Conservation (phyloP, 1,140 invertebrate species). For the Kradibia gibbosae region DNA sequence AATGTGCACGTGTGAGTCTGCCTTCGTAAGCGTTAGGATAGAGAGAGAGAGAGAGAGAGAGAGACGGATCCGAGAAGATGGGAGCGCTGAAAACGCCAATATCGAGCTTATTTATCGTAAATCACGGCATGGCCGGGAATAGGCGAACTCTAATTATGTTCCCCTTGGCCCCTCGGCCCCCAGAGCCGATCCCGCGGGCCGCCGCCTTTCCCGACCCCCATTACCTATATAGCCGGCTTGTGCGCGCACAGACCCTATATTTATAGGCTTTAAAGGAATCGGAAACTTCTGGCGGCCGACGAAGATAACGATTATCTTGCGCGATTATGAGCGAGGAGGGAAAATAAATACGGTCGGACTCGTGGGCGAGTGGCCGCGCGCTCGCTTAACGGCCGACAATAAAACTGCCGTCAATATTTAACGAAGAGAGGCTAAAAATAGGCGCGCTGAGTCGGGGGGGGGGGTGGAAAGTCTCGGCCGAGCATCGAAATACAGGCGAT, state of each 20-base stretch:
- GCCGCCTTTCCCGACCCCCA: neutral
- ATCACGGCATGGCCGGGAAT: neutral
- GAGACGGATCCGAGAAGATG: neutral
- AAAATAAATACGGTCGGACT: neutral
- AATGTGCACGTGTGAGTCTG: too few species aligned
- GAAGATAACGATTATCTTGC: neutral
- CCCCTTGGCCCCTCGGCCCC: neutral
- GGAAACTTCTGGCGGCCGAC: neutral
- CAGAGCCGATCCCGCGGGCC: neutral
- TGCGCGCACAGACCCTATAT: too few species aligned
- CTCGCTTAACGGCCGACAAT: neutral
- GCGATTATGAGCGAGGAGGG: neutral
- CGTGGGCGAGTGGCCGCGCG: neutral
- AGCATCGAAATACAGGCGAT: too few species aligned
- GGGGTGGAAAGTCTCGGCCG: too few species aligned
- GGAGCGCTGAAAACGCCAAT: neutral
- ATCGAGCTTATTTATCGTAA: neutral
- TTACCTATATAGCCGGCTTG: neutral
- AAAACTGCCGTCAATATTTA: slow-evolving; percentile 3
- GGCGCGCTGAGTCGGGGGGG: neutral
- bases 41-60: slow-evolving; percentile 5
- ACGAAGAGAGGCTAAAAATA: slow-evolving; percentile 6
- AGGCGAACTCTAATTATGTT: neutral
- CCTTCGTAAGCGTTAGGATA: too few species aligned
- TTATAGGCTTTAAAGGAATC: slow-evolving; percentile 18